Base-by-base conservation (phyloP, 2,113 vertebrate species). In the Campylomormyrus tamandua region DNA sequence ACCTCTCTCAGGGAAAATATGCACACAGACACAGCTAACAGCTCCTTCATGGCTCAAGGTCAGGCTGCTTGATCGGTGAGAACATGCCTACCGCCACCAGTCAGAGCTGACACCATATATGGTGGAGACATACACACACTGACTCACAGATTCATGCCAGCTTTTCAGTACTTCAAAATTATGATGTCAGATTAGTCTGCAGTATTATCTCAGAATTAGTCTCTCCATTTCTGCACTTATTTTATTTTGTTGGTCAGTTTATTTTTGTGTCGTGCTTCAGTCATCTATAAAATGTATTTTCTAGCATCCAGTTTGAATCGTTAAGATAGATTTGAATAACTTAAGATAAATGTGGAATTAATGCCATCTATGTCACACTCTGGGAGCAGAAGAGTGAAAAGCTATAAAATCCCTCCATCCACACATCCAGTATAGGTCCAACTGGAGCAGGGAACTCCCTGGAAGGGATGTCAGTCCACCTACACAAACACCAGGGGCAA, bases 31-130 rank as follows among this genome's bases (percentile, higher is more conserved):
- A 52, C 35, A 53, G 9, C 31, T 35, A 56, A 90, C 27, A 85
- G 39, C 89, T 10, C 66, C 21, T 9, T 48, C 5, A 56, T 17
- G 31, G 9, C 19, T 49, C 7, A 45, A 45, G 58, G 15, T 52
- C 27, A 77, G 42, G 53, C 15, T 89, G 88, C 35, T 15, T 66
- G 52, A 48, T 66, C 45, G 35, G 83, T 90, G 90, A 87, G 46
- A 90, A 91, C 90, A 85, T 90, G 92, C 90, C 90, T 91, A 89
- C 89, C 90, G 89, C 89, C 93, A 92, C 88, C 50, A 11, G 56
- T 90, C 62, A 90, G 92, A 94, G 91, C 90, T 48, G 66, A 93
- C 48, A 58, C 45, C 58, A 86, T 88, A 56, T 31, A 87, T 87
- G 24, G 13, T 56, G 24, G n/a, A 6, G n/a, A 39, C 13, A 39